Evolutionary conservation across 2,888 invertebrate species (phyloP), one percentile per base, ranked within the genome.

Genomic region (Alitta virens): DNA sequence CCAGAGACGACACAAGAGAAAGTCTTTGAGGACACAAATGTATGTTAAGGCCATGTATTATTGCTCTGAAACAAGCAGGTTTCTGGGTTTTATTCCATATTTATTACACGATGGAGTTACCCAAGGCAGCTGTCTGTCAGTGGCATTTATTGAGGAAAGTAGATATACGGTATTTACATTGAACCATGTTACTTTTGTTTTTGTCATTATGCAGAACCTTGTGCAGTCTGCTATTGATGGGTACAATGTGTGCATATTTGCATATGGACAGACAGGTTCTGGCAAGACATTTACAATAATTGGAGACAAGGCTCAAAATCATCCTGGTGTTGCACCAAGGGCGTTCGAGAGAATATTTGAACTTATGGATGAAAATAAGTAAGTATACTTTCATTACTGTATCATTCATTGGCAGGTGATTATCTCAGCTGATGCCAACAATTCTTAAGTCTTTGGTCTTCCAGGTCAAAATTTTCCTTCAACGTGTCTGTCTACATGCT

Each of bases 231-330:
- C 98, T 57, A 97, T 99, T 82, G 96, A 98, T 85, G 98, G 86
- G 87, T 99, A 98, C 86, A 98, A 99, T 82, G 97, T 98, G 66
- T 99, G 98, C 85, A 98, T 98, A 83, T 99, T 98, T 84, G 98
- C 98, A 9, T 99, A 98, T 83, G 98, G 98, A 0, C 98, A 98
- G 85, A 99, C 98, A 1, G 98, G 85, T 43, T 84, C 84, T 63
- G 84, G 84, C 46, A 85, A 85, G 70, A 85, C 85, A 1, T 84
- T 82, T 73, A 85, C 85, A 12, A 84, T 85, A 78, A 82, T 85
- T 55, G 85, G 80, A 51, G 79, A 76, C 64, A 62, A 75, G 25
- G 78, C 78, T 2, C 78, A 80, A 57, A 69, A 67, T 2, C 72
- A 72, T 59, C 83, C 83, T 3, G 79, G 80, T 26, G 75, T 80